Evolutionary conservation across 2,113 vertebrate species (phyloP).

Genomic region (Clarias macrocephalus): DNA sequence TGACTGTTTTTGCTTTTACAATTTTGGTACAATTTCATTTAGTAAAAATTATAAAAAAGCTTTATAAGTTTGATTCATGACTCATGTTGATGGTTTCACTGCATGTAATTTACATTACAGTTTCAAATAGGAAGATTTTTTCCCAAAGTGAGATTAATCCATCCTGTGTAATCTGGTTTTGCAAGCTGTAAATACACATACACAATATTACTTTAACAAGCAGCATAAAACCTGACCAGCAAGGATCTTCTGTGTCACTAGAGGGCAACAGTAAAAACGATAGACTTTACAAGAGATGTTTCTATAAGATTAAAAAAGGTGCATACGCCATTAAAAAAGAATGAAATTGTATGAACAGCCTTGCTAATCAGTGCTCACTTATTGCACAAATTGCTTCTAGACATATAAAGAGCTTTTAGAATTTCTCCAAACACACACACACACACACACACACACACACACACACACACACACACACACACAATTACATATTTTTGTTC

Average conservation of each 20-base stretch:
- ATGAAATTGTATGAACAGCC: conserved; percentile 35
- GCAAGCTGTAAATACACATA: background rate
- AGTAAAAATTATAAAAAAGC: background rate
- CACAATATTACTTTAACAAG: conserved; percentile 32
- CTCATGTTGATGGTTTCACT: background rate
- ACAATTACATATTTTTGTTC: background rate
- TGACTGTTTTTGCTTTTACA: background rate
- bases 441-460: conserved; percentile 38
- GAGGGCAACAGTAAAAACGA: conserved; percentile 37
- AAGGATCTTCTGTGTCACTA: conserved; percentile 39
- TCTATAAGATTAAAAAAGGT: conserved; percentile 22
- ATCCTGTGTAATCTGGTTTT: conserved; percentile 39
- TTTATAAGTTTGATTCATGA: background rate
- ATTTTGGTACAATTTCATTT: background rate
- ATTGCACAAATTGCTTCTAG: conserved; percentile 59
- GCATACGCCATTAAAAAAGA: conserved; percentile 19
- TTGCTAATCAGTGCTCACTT: conserved; percentile 41
- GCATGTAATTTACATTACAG: background rate
- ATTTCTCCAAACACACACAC: conserved; percentile 30
- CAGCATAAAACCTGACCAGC: conserved; percentile 44
- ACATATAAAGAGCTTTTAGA: conserved; percentile 39
- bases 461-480: conserved; percentile 52
- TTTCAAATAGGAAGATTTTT: background rate
- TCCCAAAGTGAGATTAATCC: background rate
- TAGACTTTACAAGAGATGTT: conserved; percentile 18